These are phyloP conservation scores for Rhabdomys dilectus DNA, from an alignment of 2,113 vertebrate species.

Conservation along the genomic window DNA sequence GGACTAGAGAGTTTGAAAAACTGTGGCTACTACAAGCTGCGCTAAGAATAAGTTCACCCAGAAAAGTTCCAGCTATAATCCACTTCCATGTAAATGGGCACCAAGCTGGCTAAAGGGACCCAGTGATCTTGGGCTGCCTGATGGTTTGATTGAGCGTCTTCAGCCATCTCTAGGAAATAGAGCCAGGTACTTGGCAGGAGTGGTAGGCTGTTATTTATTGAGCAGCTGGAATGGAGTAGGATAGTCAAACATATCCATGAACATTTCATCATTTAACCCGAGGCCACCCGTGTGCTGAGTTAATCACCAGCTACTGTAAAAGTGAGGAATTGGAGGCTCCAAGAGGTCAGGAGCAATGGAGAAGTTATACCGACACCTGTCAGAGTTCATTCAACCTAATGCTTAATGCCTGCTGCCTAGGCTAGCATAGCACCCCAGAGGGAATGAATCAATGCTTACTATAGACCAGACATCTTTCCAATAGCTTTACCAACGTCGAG, in stretches of 20 bases:
- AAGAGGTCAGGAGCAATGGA: conserved; percentile 42
- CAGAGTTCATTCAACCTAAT: not conserved
- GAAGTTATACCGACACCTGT: not conserved
- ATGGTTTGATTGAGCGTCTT: not conserved
- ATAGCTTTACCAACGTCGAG: not conserved
- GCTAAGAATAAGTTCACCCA: not conserved
- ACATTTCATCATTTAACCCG: conserved; percentile 31
- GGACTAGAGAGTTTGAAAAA: conserved; percentile 1
- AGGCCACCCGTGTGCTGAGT: not conserved
- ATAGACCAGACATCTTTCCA: not conserved
- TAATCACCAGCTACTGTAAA: not conserved
- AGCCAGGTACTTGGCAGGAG: not conserved
- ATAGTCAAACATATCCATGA: not conserved
- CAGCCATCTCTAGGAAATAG: not conserved
- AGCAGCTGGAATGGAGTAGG: not conserved
- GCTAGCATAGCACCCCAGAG: not conserved
- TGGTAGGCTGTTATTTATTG: not conserved
- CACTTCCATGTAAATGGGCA: not conserved
- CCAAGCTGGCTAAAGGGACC: not conserved
- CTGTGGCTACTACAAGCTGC: not conserved
- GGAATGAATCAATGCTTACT: not conserved
- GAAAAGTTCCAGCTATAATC: not conserved
- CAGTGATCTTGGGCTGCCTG: not conserved
- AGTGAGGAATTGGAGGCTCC: conserved; percentile 30
- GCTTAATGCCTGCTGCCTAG: not conserved